phyloP scores from a whole-genome alignment of 1,140 invertebrate species.

The Leguminivora glycinivorella region DNA sequence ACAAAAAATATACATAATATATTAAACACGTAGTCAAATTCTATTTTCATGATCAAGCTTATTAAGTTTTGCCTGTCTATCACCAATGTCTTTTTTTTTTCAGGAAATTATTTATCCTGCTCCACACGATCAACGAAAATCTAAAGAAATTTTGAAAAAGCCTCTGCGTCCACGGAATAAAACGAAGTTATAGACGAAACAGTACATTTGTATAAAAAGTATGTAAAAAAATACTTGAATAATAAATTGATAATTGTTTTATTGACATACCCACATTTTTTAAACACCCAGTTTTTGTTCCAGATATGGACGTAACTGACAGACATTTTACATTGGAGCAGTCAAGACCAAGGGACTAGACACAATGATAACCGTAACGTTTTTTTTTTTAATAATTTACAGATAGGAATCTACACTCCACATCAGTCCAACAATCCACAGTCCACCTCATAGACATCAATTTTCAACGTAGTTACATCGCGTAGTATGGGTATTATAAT shows the following conservation, averaged over 20 bases:
- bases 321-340: conserved; percentile 3
- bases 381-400: not conserved
- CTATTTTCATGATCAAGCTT: no score
- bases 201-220: not conserved
- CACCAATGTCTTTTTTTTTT: no score
- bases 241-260: not conserved
- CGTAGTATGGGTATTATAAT: not conserved
- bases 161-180: no score
- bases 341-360: not conserved
- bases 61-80: no score
- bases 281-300: not conserved
- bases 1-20: no score
- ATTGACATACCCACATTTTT: not conserved
- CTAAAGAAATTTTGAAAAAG: no score
- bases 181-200: not conserved
- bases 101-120: no score
- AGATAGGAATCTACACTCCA: conserved; percentile 15
- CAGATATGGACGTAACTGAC: conserved; percentile 14
- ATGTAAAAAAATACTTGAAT: not conserved
- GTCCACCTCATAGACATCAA: conserved; percentile 3
- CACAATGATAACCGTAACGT: conserved; percentile 24
- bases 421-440: not conserved
- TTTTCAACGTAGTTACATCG: not conserved
- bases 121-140: no score
- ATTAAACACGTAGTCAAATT: no score